Percentiles rank a stretch among this genome's conserved stretches.
Evolutionary conservation across 2,888 invertebrate genomes (phyloP).

Genomic region (Chymomyza fuscimana): DNA sequence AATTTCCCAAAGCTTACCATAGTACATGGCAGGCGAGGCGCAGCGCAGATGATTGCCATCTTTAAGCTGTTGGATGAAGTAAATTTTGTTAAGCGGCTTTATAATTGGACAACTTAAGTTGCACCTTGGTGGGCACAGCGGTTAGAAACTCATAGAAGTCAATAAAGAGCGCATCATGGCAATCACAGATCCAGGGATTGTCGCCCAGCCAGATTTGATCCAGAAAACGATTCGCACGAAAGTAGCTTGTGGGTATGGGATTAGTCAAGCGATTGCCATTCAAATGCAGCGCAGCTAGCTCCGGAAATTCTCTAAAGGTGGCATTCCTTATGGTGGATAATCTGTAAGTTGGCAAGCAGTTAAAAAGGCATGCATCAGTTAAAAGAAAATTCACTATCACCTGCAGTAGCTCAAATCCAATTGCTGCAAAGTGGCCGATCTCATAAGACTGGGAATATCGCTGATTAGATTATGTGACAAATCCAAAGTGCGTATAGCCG

Average conservation of each 20-base stretch:
- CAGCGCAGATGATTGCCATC: constrained; percentile 82
- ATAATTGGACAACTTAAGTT: neutral
- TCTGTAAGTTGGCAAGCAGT: constrained; percentile 81
- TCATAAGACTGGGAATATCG: constrained; percentile 83
- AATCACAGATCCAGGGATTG: constrained; percentile 90
- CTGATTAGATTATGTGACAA: constrained; percentile 85
- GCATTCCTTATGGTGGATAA: constrained; percentile 83
- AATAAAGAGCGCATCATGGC: constrained; percentile 82
- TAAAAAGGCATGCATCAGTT: neutral
- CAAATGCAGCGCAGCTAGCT: constrained; percentile 83
- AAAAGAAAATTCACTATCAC: constrained; percentile 46
- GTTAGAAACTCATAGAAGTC: constrained; percentile 84
- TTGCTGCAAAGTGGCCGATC: constrained; percentile 82
- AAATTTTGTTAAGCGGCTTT: neutral
- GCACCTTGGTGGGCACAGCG: constrained; percentile 81
- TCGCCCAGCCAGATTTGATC: constrained; percentile 84
- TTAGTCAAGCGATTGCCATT: constrained; percentile 86
- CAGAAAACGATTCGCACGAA: constrained; percentile 83
- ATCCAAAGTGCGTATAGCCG: constrained; percentile 83
- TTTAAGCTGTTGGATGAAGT: constrained; percentile 57
- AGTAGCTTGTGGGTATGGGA: constrained; percentile 82
- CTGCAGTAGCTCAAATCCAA: constrained; percentile 81
- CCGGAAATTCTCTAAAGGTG: constrained; percentile 84
- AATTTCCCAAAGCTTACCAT: constrained; percentile 85
- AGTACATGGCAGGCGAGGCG: constrained; percentile 83